These are phyloP conservation scores for Dryobota labecula DNA, from an alignment of 2,888 invertebrate species.

Conservation along the genomic window DNA sequence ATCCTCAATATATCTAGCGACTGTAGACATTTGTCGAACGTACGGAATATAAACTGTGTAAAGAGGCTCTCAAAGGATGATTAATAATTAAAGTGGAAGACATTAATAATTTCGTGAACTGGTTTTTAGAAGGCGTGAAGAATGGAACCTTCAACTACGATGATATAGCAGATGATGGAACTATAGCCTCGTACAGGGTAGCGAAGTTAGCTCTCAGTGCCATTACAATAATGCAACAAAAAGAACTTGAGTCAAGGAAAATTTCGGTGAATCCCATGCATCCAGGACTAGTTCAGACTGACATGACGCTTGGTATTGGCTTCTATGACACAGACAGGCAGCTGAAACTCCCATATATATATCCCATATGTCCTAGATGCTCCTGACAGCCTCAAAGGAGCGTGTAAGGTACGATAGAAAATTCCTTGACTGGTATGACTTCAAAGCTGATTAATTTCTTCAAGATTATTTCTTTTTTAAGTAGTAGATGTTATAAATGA, in stretches of 20 bases:
- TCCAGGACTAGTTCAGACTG: conserved; percentile 94
- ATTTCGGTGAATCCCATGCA: conserved; percentile 92
- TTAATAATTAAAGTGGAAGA: conserved; percentile 76
- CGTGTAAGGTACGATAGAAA: conserved; percentile 91
- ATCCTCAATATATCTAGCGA: conserved; percentile 94
- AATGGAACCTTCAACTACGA: conserved; percentile 74
- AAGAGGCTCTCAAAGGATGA: conserved; percentile 74
- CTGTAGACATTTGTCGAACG: conserved; percentile 91
- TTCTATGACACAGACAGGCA: conserved; percentile 88
- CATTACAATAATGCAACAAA: conserved; percentile 92
- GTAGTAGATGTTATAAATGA: too few relatives aligned
- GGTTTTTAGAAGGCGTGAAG: conserved; percentile 89
- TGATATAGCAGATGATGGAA: conserved; percentile 87
- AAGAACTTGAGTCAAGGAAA: conserved; percentile 89
- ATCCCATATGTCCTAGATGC: conserved; percentile 90
- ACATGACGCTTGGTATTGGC: conserved; percentile 93
- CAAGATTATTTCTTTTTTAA: too few relatives aligned
- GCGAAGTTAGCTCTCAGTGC: conserved; percentile 94
- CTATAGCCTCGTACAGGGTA: conserved; percentile 91
- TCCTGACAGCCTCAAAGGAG: conserved; percentile 89
- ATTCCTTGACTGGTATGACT: conserved; percentile 90
- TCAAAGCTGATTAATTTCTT: conserved; percentile 79
- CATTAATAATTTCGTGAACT: conserved; percentile 89
- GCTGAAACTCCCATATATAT: conserved; percentile 90
- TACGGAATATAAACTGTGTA: conserved; percentile 87